These are phyloP conservation scores for Xerus inauris DNA, from an alignment of 2,113 vertebrate species.

Conservation along the genomic window DNA sequence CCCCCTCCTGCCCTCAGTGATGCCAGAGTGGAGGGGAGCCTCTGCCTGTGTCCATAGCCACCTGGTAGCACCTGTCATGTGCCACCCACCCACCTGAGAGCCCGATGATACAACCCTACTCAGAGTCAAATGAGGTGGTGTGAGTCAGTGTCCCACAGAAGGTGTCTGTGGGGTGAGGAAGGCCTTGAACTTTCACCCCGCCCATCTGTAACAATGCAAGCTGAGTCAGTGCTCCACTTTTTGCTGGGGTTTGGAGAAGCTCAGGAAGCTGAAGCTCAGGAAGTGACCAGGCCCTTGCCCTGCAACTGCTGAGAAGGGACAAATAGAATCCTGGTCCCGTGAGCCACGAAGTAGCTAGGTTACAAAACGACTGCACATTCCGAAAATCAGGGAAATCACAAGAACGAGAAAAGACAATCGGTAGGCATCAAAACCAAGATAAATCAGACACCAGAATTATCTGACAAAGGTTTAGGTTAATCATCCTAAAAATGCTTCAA, in stretches of 20 bases:
- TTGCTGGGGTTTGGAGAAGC: background rate
- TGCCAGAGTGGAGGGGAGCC: too few species aligned
- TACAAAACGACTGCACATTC: background rate
- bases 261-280: background rate
- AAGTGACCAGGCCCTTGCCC: background rate
- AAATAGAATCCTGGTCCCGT: background rate
- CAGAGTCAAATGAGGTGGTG: background rate
- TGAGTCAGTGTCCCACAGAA: slow-evolving; percentile 29
- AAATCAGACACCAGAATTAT: background rate
- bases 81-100: background rate
- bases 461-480: background rate
- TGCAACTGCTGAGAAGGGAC: background rate
- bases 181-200: slow-evolving; percentile 42
- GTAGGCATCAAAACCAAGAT: background rate
- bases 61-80: background rate
- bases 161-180: background rate
- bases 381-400: background rate
- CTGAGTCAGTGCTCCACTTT: slow-evolving; percentile 47
- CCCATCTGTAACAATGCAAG: background rate
- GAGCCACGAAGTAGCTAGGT: background rate
- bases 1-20: background rate
- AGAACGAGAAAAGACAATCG: background rate
- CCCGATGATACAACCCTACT: background rate
- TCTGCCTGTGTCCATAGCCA: background rate
- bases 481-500: background rate